Conservation (phyloP, 2,888 invertebrate genomes). For the Aphrophora alni region DNA sequence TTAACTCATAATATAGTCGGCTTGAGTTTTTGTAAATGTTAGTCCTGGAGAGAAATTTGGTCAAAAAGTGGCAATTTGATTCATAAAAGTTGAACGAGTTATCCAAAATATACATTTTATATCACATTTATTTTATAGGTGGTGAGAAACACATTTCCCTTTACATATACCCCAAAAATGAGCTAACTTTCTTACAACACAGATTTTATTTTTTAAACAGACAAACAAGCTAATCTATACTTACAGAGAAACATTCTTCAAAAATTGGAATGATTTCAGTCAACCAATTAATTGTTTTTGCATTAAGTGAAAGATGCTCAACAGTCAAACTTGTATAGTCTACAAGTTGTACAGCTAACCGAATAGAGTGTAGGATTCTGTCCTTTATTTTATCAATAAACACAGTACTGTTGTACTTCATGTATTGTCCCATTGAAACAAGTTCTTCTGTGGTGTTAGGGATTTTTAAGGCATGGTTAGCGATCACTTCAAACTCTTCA, state of each 20-base stretch:
- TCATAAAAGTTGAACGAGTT: too few relatives aligned
- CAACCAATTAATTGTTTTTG: constrained; percentile 85
- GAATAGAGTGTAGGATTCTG: constrained; percentile 71
- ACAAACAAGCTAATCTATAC: neutral
- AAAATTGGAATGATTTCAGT: constrained; percentile 80
- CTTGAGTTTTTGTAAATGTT: too few relatives aligned
- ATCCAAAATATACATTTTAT: too few relatives aligned
- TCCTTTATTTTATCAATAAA: constrained; percentile 73
- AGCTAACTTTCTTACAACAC: too few relatives aligned
- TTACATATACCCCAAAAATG: too few relatives aligned
- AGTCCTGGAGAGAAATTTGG: too few relatives aligned
- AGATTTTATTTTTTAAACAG: too few relatives aligned
- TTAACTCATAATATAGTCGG: too few relatives aligned
- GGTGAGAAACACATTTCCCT: too few relatives aligned
- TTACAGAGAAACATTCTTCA: constrained; percentile 61
- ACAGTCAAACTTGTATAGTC: constrained; percentile 75
- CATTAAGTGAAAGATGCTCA: constrained; percentile 80
- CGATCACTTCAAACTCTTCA: constrained; percentile 73
- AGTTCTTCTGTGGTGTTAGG: constrained; percentile 83
- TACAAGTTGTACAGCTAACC: constrained; percentile 72
- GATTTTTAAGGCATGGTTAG: constrained; percentile 69
- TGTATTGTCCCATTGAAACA: constrained; percentile 80
- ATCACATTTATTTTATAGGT: too few relatives aligned
- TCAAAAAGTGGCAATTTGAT: too few relatives aligned
- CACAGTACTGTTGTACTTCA: constrained; percentile 77